Evolutionary conservation across 2,113 vertebrate genomes (phyloP).

Genomic region (Lamprotornis superbus): DNA sequence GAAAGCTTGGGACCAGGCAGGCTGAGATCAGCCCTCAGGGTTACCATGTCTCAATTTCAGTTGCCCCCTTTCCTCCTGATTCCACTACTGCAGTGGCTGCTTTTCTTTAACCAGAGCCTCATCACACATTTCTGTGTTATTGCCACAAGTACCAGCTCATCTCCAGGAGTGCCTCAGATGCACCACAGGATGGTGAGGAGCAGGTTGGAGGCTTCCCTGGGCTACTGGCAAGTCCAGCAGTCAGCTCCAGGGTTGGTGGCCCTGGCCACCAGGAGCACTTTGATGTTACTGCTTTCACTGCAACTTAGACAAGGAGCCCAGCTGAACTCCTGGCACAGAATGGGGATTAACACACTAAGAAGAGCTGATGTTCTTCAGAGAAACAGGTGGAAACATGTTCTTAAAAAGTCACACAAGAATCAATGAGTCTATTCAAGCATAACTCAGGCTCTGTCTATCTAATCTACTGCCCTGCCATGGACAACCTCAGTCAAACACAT

Average conservation of each 20-base stretch:
- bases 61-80: background rate
- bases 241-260: fast-evolving
- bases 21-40: background rate
- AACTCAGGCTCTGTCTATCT: background rate
- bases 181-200: background rate
- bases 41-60: background rate
- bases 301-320: background rate
- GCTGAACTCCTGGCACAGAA: background rate
- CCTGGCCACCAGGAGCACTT: fast-evolving
- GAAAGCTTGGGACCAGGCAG: background rate
- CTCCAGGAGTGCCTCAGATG: background rate
- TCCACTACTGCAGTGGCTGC: background rate
- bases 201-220: fast-evolving
- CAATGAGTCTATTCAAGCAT: background rate
- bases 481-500: background rate
- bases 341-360: background rate
- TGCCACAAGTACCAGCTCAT: background rate
- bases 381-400: background rate
- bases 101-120: background rate
- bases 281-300: background rate
- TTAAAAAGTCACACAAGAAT: background rate
- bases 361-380: background rate
- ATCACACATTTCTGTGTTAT: background rate
- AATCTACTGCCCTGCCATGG: background rate
- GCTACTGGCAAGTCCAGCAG: background rate